Base-by-base conservation (phyloP, 2,797 vertebrate genomes). In the Coregonus suidteri region DNA sequence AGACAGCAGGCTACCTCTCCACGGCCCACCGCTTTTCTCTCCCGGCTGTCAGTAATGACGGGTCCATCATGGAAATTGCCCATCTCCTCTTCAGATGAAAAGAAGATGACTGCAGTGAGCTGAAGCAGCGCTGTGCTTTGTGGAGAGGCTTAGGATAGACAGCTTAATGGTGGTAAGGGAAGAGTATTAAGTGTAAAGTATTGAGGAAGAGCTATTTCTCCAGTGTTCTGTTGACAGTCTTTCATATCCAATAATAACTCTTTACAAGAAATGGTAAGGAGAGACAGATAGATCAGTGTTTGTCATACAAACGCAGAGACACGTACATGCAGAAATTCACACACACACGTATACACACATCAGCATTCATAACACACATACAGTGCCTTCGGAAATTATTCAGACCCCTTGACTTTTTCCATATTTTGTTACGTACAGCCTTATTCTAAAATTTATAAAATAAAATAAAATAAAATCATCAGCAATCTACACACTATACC, bases 21-120 rank as follows among this genome's bases (percentile, higher is more conserved):
- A 6, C 18, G 16, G 56, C 56, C 18, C n/a, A 18, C n/a, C 16
- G 5, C 56, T 6, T 59, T 47, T 47, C 41, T 47, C 41, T 59
- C 56, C 56, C 1, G 16, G 37, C 31, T 37, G 18, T 41, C 35
- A 30, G 30, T 56, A 53, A 31, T n/a, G 47, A 73, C 56, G 6
- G n/a, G 73, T 30, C 47, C 73, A 64, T 74, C 73, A 74, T 25
- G 5, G 56, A 74, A 64, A 74, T 64, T 64, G 35, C 56, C 73
- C 35, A 65, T 64, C 56, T 74, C 31, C 4, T 7, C 56, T 9
- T 15, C 4, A 15, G 35, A 64, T 65, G 73, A 74, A 74, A 64
- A 64, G 59, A 74, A 47, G 56, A 65, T 74, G 59, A 41, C 73
- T 65, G 72, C 30, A 62, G 31, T 73, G 25, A 35, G 18, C 15